Base-by-base conservation (phyloP, 2,797 vertebrate species). In the Lepus oiostolus region DNA sequence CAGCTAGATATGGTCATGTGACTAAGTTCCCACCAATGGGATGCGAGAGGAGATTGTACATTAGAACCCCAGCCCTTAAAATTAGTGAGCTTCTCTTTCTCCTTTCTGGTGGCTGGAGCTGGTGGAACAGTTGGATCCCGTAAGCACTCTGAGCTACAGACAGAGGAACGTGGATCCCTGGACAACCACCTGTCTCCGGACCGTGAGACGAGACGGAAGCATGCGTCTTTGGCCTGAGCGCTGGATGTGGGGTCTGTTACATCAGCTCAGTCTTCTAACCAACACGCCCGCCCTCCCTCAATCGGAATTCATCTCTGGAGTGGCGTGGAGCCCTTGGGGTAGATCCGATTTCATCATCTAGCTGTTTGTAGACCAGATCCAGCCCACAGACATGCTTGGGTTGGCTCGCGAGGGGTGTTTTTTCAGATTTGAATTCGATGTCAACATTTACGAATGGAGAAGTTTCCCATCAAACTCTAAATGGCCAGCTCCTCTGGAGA, bases 231-330 rank as follows among this genome's bases (percentile, higher is more conserved):
- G 67, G 58, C 62, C 67, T 60, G 28, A 91, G 30, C 5, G 4
- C 26, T 74, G 7, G 12, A 5, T 2, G 75, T 26, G 7, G 32
- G 17, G 30, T 79, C 88, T 67, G 74, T 87, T 47, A 32, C 21
- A 26, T 11, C 35, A 47, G n/a, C 62, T 32, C 67, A 42, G 60
- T n/a, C 75, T 70, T 24, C n/a, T 91, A 84, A 87, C 12, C 76
- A 75, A 38, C 28, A 54, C 6, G 42, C 35, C 21, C 35, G 19
- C 32, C 21, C 82, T 81, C 24, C 38, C 14, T 82, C 82, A 68
- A 75, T 90, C 79, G 88, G 47, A 90, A 42, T 75, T 90, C n/a
- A 80, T 90, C 83, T 92, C 93, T 86, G 35, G 86, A 93, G 38
- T 38, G 63, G 65, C 28, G 63, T 82, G 60, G 63, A 90, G 67